Evolutionary conservation across 2,797 vertebrate genomes (phyloP), one percentile per base, ranked within the genome.

Genomic region (Sebastes hubbsi): DNA sequence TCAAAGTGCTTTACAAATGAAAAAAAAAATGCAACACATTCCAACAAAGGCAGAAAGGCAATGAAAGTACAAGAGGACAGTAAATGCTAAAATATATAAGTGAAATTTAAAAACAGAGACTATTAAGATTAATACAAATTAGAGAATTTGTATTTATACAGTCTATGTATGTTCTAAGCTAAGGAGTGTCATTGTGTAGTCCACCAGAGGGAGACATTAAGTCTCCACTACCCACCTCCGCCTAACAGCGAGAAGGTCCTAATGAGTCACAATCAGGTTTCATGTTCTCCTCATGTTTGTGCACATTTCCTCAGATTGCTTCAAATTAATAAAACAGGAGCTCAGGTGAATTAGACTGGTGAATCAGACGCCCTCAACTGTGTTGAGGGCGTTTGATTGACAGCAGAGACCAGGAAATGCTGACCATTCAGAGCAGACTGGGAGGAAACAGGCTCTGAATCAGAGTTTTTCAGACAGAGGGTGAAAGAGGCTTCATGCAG

Each of bases 121-220:
- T 18, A 46, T 46, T 46, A 46, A 46, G 14, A 46, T 46, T 18
- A 46, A 46, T 46, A 46, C 0, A 18, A 46, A 46, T 46, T 3
- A 0, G 0, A 18, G 6, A 46, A 3, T 46, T 7, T 8, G 42
- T 46, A 18, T 0, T 46, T 11, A 3, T 4, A 13, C 25, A 30
- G 24, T 14, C 0, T 8, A 18, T 5, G 20, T 30, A 10, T 52
- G 60, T 46, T 36, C 13, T 54, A 1, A 32, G 24, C 3, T n/a
- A 1, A 38, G 2, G 11, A 72, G 46, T 24, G 16, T 29, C 2
- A n/a, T 22, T 58, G 24, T 67, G 61, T 55, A 8, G 52, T 82
- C 87, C 84, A 89, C 77, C 24, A 90, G 85, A 82, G 84, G 81
- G 87, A 79, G 74, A 59, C 77, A 62, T 66, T 66, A 10, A 55